Base-by-base conservation (phyloP, 2,113 vertebrate genomes). In the Larimichthys polyactis region DNA sequence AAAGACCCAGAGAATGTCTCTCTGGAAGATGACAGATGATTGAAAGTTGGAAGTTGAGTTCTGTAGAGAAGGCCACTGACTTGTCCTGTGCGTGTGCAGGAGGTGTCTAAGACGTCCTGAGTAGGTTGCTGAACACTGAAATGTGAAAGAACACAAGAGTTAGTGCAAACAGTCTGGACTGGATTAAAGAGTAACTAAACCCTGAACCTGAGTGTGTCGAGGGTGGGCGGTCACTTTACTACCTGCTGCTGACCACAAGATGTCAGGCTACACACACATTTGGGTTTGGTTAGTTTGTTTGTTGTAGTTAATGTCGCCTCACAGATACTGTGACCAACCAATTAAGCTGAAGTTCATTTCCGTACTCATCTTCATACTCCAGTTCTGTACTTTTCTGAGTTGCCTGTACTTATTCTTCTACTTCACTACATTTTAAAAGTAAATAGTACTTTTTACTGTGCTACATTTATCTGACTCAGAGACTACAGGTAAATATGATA, bases 71-170 rank as follows among this genome's bases (percentile, higher is more conserved):
- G 17, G 10, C 12, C 44, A 1, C 24, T 16, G 65, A 49, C 57
- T 71, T 49, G 20, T 43, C 51, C 24, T 16, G 16, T 48, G 60
- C 2, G 43, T 10, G 22, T 27, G 3, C 16, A 19, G 7, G 10
- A 0, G 19, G 17, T 8, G 4, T 82, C 74, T 93, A 92, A 44
- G 92, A 93, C 0, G 82, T 81, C 64, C 54, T 89, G 58, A 95
- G 91, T 63, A 96, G 88, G 87, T 93, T 91, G 81, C 94, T 95
- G 78, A 94, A 66, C 79, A 84, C 95, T 96, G 86, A 0, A 91
- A 82, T 12, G 0, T 17, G 48, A 67, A 59, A 52, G 32, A 64
- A 29, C 6, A 76, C 11, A 58, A 15, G 8, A 52, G 14, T 54
- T 3, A 29, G 5, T 40, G 19, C 6, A n/a, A 20, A 9, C 7